phyloP scores from a whole-genome alignment of 2,888 invertebrate species.

The Tenthredo amoena region DNA sequence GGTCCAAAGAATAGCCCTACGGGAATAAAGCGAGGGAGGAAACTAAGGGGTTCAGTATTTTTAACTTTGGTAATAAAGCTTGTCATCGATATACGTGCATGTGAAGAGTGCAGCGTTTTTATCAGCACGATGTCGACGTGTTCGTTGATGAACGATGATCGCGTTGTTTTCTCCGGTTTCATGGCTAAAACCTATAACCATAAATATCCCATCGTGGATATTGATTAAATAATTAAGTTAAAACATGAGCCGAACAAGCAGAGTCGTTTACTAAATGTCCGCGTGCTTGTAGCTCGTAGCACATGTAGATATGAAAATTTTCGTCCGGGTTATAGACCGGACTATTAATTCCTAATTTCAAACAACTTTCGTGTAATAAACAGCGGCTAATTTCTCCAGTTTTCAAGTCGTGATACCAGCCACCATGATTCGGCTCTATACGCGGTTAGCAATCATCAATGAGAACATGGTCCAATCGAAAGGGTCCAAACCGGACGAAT shows the following conservation, averaged over 20 bases:
- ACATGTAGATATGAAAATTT: not conserved
- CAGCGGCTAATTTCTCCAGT: not conserved
- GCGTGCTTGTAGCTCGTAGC: not conserved
- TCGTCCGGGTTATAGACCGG: not conserved
- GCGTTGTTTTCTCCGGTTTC: not conserved
- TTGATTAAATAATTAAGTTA: conserved; percentile 25
- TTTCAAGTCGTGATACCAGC: not conserved
- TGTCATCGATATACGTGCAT: not conserved
- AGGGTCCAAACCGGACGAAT: not conserved
- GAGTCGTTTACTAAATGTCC: conserved; percentile 2
- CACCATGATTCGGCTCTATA: not conserved
- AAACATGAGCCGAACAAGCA: not conserved
- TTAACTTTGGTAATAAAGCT: no score
- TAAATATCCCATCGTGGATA: not conserved
- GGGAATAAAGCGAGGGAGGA: not conserved
- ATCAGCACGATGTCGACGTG: not conserved
- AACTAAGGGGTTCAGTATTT: not conserved
- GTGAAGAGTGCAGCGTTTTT: not conserved
- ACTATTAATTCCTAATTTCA: not conserved
- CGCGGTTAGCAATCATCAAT: not conserved
- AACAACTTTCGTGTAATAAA: not conserved
- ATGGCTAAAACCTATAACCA: not conserved
- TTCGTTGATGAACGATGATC: not conserved
- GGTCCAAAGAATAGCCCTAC: no score
- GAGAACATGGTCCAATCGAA: not conserved